These are phyloP conservation scores for Paraescarpia echinospica DNA, from an alignment of 1,140 invertebrate genomes.

Conservation along the genomic window DNA sequence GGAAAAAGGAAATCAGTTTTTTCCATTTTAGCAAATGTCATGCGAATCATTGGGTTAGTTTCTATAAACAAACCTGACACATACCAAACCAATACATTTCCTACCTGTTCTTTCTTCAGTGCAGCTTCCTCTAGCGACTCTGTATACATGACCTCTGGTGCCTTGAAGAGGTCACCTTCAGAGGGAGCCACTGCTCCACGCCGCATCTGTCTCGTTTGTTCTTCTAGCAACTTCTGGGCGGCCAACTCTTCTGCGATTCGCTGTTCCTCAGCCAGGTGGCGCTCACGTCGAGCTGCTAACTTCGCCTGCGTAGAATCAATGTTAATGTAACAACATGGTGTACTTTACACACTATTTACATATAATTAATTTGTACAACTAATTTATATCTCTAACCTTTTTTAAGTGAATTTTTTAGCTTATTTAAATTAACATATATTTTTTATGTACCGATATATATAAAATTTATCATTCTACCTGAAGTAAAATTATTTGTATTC, in stretches of 20 bases:
- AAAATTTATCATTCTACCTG: too few relatives aligned
- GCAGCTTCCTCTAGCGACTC: conserved; percentile 46
- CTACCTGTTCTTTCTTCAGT: conserved; percentile 50
- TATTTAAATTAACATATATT: too few relatives aligned
- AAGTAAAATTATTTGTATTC: too few relatives aligned
- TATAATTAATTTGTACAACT: too few relatives aligned
- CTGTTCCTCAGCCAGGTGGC: conserved; percentile 38
- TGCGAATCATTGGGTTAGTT: neutral
- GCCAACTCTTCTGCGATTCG: conserved; percentile 45
- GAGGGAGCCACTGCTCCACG: conserved; percentile 18
- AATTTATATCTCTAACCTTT: too few relatives aligned
- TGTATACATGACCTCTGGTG: conserved; percentile 39
- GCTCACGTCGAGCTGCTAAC: conserved; percentile 41
- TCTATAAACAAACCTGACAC: neutral
- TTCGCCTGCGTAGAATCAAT: too few relatives aligned
- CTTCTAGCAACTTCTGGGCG: conserved; percentile 44
- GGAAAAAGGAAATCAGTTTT: neutral
- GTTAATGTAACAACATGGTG: too few relatives aligned
- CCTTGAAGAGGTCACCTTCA: conserved; percentile 38
- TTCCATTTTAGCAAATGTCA: neutral
- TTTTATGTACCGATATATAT: too few relatives aligned
- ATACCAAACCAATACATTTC: neutral
- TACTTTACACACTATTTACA: too few relatives aligned
- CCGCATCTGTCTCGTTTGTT: conserved; percentile 45
- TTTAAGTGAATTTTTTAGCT: too few relatives aligned